Base-by-base conservation (phyloP, 2,797 vertebrate species). In the Melanotaenia boesemani region DNA sequence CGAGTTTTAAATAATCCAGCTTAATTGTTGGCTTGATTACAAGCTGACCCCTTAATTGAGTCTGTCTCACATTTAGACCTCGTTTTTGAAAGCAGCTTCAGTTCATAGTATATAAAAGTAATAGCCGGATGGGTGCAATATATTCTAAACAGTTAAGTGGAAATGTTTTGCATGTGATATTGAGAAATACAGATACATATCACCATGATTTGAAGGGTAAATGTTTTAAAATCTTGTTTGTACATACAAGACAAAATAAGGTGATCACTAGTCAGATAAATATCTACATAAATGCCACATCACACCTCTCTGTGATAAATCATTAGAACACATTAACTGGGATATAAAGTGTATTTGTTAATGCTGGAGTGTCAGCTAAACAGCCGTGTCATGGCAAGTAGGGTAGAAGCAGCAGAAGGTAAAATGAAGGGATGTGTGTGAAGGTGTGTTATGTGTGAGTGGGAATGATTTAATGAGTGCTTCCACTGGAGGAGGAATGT, bases 391-490 rank as follows among this genome's bases (percentile, higher is more conserved):
- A 70, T 4, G 55, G 70, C 61, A 63, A 74, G 63, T 72, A 71
- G 65, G 11, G 54, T 58, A 60, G 80, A 46, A 55, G 56, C 26
- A 46, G 69, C 16, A 46, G 62, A 46, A 20, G 66, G 3, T 30
- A 59, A 68, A 80, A 70, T 80, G 72, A 30, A 0, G 18, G 1
- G 1, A 15, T 63, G 37, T 63, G 69, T 68, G 56, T 64, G 72
- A 58, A 59, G n/a, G 56, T 60, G 69, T 59, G 56, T 37, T 13
- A 3, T 64, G 26, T 65, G 72, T 16, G 67, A 72, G 73, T 83
- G 55, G 54, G 52, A 82, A 81, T 80, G 59, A 81, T 83, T 71
- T 84, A 81, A 77, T 32, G 55, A 70, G 70, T 58, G 67, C 55
- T 3, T 79, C 61, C 32, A 39, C 63, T 13, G 67, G 68, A 63